These are phyloP conservation scores for Anser brachyrhynchus DNA, from an alignment of 2,113 vertebrate species.

Conservation along the genomic window DNA sequence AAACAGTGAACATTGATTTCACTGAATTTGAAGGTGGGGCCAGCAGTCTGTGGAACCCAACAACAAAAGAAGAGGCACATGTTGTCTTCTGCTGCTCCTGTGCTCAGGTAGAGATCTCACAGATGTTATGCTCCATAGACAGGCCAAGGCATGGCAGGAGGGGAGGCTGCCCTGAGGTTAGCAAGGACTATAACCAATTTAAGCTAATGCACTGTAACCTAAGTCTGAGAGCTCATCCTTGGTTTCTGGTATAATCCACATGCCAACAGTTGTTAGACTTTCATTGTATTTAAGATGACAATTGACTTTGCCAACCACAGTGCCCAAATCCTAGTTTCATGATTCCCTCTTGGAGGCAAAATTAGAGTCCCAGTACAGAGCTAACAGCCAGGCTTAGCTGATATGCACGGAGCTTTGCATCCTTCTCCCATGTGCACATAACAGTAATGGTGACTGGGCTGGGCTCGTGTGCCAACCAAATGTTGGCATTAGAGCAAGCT, in stretches of 20 bases:
- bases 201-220: background rate
- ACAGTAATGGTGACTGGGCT: background rate
- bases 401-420: background rate
- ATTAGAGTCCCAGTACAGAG: background rate
- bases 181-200: background rate
- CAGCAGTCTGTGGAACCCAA: background rate
- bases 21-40: background rate
- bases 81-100: background rate
- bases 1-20: background rate
- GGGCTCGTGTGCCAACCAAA: background rate
- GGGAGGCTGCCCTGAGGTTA: background rate
- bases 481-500: background rate
- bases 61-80: background rate
- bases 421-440: background rate
- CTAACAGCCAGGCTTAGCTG: background rate
- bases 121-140: background rate
- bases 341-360: background rate
- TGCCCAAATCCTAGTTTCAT: background rate
- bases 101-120: background rate
- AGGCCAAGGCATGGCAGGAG: background rate
- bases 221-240: background rate
- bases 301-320: background rate
- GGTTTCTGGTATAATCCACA: background rate
- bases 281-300: background rate
- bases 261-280: background rate